Evolutionary conservation across 2,113 vertebrate species (phyloP), one percentile per base, ranked within the genome.

Genomic region (Ornithorhynchus anatinus): DNA sequence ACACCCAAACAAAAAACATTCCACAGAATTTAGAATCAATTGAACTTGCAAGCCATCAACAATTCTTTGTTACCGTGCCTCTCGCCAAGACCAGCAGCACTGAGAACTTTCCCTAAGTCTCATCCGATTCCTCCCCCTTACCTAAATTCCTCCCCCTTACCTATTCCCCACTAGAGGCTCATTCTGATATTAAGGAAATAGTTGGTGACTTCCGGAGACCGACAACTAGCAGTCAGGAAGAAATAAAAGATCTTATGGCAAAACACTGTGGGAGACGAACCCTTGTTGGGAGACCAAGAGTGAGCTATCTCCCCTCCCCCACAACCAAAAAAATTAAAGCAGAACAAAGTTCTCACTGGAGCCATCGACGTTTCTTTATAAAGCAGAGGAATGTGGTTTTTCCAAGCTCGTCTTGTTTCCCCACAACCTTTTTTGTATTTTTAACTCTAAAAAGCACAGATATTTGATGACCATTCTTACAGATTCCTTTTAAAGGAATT

Each of bases 401-500:
- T 36, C 66, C 72, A 81, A 77, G 53, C 64, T 62, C 72, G 73
- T 44, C 67, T 86, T 60, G 53, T 61, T 82, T 82, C 73, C 78
- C 69, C 57, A 75, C 61, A 56, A 79, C 39, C 69, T 79, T 85
- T 43, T 37, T 32, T 70, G 62, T 79, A 82, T 75, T 86, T 81
- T 72, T 66, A 88, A 72, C 59, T 69, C 5, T n/a, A 69, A 65
- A 54, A 75, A 57, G 22, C 45, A 72, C 70, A 54, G 82, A 76
- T 66, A 80, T 77, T 78, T 86, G 84, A 88, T 91, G 91, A 91
- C 87, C 87, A 90, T 85, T 87, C 73, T 86, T 88, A 75, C 37
- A 74, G 91, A 92, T 92, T 92, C 90, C 86, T 91, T 86, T 72
- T 84, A 87, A 70, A 90, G 77, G 22, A 83, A 79, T 87, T 88